phyloP scores from a whole-genome alignment of 2,797 vertebrate genomes.

The Malurus splendens region DNA sequence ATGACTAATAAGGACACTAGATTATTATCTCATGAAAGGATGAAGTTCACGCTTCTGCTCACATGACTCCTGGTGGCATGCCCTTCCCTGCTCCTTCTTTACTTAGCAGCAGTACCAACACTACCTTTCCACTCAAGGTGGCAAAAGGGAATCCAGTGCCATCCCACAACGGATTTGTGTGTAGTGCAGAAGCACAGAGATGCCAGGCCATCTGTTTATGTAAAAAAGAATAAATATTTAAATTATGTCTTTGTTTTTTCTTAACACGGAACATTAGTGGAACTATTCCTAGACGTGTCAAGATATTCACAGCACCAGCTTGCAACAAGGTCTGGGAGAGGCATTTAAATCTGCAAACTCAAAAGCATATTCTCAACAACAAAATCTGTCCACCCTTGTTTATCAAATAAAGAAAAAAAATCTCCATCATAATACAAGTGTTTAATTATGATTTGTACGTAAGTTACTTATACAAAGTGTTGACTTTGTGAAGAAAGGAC shows the following conservation, averaged over 20 bases:
- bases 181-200: conserved; percentile 43
- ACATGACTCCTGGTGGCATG: background rate
- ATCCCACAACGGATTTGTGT: background rate
- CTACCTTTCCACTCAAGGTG: background rate
- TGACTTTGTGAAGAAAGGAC: conserved; percentile 27
- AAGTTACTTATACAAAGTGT: conserved; percentile 20
- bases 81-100: conserved; percentile 1
- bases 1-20: conserved; percentile 1
- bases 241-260: conserved; percentile 8
- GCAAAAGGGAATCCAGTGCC: conserved; percentile 9
- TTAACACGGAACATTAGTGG: conserved; percentile 8
- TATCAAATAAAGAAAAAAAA: conserved; percentile 39
- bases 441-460: conserved; percentile 15
- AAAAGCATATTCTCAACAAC: background rate
- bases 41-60: background rate
- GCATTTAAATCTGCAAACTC: conserved; percentile 41
- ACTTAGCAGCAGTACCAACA: background rate
- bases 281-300: conserved; percentile 33
- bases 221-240: conserved; percentile 27
- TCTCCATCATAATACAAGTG: background rate
- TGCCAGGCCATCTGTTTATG: conserved; percentile 35
- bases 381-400: conserved; percentile 2
- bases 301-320: conserved; percentile 60
- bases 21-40: conserved; percentile 1
- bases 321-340: conserved; percentile 56